Percentiles rank a stretch among this genome's conserved stretches.
Conservation (phyloP, 2,113 vertebrate genomes). For the Chascanopsetta lugubris region DNA sequence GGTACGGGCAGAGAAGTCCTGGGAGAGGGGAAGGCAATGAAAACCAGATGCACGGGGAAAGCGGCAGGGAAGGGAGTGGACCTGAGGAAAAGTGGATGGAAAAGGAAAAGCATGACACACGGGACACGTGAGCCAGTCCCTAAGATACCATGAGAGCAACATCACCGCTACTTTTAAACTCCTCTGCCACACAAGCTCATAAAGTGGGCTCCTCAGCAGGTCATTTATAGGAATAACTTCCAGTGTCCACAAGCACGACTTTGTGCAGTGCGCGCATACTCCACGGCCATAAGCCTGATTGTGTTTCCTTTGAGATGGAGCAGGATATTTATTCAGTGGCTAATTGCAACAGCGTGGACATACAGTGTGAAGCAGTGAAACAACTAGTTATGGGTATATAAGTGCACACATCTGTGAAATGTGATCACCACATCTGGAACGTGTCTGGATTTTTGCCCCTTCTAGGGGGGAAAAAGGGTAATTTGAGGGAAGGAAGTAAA, state of each 20-base stretch:
- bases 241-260: neutral
- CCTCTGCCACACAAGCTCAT: constrained; percentile 7
- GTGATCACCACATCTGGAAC: constrained; percentile 72
- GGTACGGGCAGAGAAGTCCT: constrained; percentile 38
- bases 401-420: constrained; percentile 74
- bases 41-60: constrained; percentile 61
- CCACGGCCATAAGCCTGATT: constrained; percentile 4
- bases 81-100: constrained; percentile 39
- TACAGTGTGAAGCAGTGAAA: constrained; percentile 27
- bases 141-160: constrained; percentile 50
- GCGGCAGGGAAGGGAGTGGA: constrained; percentile 42
- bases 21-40: constrained; percentile 55
- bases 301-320: constrained; percentile 30
- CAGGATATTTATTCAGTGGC: constrained; percentile 45
- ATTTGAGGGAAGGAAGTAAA: constrained; percentile 63
- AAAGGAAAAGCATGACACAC: constrained; percentile 63
- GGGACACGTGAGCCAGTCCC: constrained; percentile 39
- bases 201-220: neutral
- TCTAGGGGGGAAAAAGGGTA: constrained; percentile 19
- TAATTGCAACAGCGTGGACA: constrained; percentile 25
- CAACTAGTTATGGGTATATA: constrained; percentile 46
- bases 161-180: constrained; percentile 45
- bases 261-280: neutral
- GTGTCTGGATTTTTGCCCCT: constrained; percentile 60
- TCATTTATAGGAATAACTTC: neutral